Conservation (phyloP, 2,797 vertebrate species). For the Lepus townsendii region DNA sequence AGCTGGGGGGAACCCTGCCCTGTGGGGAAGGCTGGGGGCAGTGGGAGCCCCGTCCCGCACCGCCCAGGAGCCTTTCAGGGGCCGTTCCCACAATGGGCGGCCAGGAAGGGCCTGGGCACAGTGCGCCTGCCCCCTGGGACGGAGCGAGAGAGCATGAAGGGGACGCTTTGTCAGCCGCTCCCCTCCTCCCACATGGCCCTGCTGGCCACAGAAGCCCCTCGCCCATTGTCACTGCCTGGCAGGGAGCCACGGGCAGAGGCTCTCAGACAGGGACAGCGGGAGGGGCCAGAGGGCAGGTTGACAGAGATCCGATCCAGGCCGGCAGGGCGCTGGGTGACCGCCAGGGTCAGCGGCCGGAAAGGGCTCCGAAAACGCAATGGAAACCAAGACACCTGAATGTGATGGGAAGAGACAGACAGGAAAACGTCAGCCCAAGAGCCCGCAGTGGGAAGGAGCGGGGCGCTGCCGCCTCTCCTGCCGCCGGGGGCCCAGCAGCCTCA, state of each 20-base stretch:
- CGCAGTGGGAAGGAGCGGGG: too few species aligned
- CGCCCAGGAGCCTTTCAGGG: background rate
- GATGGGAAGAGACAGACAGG: too few species aligned
- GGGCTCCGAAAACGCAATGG: too few species aligned
- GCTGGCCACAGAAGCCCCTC: conserved; percentile 5
- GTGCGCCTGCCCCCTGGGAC: background rate
- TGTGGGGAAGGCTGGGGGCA: too few species aligned
- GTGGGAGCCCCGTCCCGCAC: too few species aligned
- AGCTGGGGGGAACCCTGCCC: background rate
- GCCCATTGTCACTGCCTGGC: conserved; percentile 63
- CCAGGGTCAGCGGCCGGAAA: too few species aligned
- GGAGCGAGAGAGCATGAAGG: conserved; percentile 33
- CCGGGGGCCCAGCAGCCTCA: too few species aligned
- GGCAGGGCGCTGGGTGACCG: too few species aligned
- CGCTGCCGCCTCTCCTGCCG: too few species aligned
- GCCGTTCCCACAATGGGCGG: conserved; percentile 32
- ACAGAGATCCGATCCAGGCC: background rate
- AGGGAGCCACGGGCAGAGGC: background rate
- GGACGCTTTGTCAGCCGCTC: background rate
- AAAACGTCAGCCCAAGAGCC: too few species aligned
- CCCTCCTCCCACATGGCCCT: background rate
- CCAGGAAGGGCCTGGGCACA: background rate
- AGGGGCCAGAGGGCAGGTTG: conserved; percentile 58
- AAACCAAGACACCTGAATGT: too few species aligned
- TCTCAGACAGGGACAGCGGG: conserved; percentile 73